phyloP scores from a whole-genome alignment of 2,113 vertebrate species.

The Xerus inauris region DNA sequence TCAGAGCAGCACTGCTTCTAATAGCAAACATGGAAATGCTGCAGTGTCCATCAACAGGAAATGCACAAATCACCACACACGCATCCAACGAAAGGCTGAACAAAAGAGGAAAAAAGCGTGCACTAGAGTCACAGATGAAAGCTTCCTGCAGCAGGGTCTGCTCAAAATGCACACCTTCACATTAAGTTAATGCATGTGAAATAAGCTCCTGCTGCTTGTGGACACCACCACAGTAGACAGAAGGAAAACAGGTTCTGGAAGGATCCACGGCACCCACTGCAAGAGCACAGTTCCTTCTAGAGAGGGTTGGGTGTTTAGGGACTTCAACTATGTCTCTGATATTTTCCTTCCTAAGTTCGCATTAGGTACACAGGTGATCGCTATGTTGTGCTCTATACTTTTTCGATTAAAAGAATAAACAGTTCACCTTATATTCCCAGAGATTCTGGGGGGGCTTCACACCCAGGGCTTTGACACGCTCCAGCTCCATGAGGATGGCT shows the following conservation, averaged over 20 bases:
- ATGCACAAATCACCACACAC: neutral
- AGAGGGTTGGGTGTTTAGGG: neutral
- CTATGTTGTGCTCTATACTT: neutral
- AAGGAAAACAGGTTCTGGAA: neutral
- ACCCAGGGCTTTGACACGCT: conserved; percentile 90
- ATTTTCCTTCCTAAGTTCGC: neutral
- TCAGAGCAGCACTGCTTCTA: neutral
- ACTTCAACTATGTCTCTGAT: neutral
- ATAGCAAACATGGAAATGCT: neutral
- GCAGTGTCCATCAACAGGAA: neutral
- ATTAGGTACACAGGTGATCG: neutral
- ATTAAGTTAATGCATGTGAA: neutral
- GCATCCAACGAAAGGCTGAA: neutral
- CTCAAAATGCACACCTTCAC: neutral
- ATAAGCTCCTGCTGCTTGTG: neutral
- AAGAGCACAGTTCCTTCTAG: rapidly evolving
- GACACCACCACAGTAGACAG: rapidly evolving
- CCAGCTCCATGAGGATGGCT: conserved; percentile 91
- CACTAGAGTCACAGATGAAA: neutral
- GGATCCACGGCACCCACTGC: rapidly evolving
- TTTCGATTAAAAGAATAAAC: neutral
- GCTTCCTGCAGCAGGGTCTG: neutral
- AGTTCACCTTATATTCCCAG: conserved; percentile 96
- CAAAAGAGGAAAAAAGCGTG: neutral
- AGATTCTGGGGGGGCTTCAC: conserved; percentile 95